phyloP scores from a whole-genome alignment of 2,797 vertebrate species.

The Babyrousa celebensis region DNA sequence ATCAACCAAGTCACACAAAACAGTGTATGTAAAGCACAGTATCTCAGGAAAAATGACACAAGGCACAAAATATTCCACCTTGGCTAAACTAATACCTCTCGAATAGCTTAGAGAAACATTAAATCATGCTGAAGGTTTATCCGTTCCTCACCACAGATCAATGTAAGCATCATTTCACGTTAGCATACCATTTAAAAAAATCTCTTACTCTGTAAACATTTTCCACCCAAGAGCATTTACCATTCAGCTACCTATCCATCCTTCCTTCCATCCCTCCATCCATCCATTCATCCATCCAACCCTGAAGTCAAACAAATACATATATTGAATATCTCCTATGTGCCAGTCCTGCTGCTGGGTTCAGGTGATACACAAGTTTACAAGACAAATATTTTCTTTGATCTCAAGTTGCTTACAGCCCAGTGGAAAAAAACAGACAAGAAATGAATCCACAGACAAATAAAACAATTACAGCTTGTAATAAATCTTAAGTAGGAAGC shows the following conservation, averaged over 20 bases:
- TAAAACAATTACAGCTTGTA: slow-evolving; percentile 31
- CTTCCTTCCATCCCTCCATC: too few species aligned
- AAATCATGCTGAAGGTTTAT: slow-evolving; percentile 7
- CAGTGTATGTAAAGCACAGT: neutral
- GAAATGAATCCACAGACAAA: slow-evolving; percentile 29
- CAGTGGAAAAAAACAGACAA: slow-evolving; percentile 55
- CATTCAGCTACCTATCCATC: neutral
- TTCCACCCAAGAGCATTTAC: neutral
- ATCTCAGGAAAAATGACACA: slow-evolving; percentile 44
- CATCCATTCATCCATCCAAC: neutral
- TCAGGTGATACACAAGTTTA: neutral
- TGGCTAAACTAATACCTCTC: neutral
- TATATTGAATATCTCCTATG: neutral
- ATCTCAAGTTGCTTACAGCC: slow-evolving; percentile 29
- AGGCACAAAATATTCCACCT: neutral
- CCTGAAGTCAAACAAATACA: neutral
- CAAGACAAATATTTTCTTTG: slow-evolving; percentile 43
- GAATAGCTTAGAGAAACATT: slow-evolving; percentile 26
- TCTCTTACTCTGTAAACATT: neutral
- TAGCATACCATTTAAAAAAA: neutral
- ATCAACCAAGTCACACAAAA: neutral
- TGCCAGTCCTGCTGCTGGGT: neutral
- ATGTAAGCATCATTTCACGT: slow-evolving; percentile 26
- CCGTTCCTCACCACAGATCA: neutral
- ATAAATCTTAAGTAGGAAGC: slow-evolving; percentile 14